Evolutionary conservation across 1,140 invertebrate species (phyloP).

Genomic region (Drosophila auraria): DNA sequence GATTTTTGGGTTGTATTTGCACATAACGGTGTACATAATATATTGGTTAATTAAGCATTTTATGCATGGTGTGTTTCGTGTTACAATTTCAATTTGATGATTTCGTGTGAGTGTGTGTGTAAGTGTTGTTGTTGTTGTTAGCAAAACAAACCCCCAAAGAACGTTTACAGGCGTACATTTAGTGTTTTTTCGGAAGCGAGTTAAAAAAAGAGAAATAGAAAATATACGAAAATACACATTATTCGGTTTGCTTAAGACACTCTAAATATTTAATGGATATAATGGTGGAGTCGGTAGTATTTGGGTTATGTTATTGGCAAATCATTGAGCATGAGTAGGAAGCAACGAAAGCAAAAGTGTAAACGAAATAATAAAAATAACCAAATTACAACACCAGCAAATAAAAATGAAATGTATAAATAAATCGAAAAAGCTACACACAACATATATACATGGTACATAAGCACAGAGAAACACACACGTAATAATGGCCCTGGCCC

Average conservation of each 20-base stretch:
- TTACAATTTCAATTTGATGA: conserved; percentile 62
- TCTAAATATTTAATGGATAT: conserved; percentile 45
- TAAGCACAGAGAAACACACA: conserved; percentile 20
- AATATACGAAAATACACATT: conserved; percentile 81
- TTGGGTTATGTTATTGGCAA: conserved; percentile 48
- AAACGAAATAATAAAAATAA: conserved; percentile 41
- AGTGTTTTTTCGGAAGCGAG: conserved; percentile 72
- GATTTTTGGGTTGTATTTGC: conserved; percentile 30
- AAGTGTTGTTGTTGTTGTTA: conserved; percentile 48
- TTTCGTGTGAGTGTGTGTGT: conserved; percentile 30
- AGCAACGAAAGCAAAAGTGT: conserved; percentile 45
- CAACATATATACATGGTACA: conserved; percentile 9
- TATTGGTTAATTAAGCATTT: conserved; percentile 66
- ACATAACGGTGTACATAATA: conserved; percentile 23
- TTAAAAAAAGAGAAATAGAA: conserved; percentile 84
- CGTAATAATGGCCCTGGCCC: conserved; percentile 33
- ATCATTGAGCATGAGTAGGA: conserved; percentile 47
- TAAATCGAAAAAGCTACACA: conserved; percentile 15
- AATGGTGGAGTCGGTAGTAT: conserved; percentile 57
- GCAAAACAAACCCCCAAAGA: conserved; percentile 80
- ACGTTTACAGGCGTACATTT: conserved; percentile 77
- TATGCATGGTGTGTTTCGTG: conserved; percentile 39
- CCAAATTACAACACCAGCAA: conserved; percentile 48
- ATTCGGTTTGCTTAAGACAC: conserved; percentile 74
- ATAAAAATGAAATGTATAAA: conserved; percentile 48